phyloP scores from a whole-genome alignment of 2,888 invertebrate genomes.

The Steinernema carpocapsae region DNA sequence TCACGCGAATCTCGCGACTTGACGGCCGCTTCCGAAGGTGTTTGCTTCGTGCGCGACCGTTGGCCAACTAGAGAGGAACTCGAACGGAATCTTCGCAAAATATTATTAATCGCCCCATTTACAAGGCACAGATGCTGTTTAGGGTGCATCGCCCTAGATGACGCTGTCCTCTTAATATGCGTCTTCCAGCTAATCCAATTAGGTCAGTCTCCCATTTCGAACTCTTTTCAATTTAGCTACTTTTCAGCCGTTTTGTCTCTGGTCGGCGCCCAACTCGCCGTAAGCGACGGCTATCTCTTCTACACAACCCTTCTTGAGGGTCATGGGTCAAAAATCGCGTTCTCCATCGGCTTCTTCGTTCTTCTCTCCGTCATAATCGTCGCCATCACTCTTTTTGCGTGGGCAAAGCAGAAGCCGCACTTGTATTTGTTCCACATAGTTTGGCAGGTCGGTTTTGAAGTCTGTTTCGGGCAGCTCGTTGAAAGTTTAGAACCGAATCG shows the following conservation, averaged over 20 bases:
- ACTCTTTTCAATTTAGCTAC: no score
- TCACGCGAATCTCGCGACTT: slow-evolving; percentile 21
- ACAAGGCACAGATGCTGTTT: slow-evolving; percentile 29
- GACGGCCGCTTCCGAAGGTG: neutral
- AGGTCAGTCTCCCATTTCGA: neutral
- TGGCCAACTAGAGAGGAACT: slow-evolving; percentile 12
- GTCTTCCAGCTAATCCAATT: slow-evolving; percentile 18
- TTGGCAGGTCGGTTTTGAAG: slow-evolving; percentile 24
- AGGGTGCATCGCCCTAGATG: slow-evolving; percentile 31
- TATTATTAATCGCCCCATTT: slow-evolving; percentile 22
- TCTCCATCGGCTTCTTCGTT: neutral
- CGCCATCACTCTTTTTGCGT: slow-evolving; percentile 17
- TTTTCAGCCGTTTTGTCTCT: slow-evolving; percentile 1
- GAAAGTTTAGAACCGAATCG: no score
- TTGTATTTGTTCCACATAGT: slow-evolving; percentile 13
- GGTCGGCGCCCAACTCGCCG: neutral
- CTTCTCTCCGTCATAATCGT: neutral
- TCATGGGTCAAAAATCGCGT: neutral
- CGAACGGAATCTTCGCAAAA: slow-evolving; percentile 31
- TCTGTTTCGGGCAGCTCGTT: no score
- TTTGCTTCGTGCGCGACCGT: neutral
- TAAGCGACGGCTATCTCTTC: slow-evolving; percentile 14
- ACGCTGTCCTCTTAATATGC: slow-evolving; percentile 32
- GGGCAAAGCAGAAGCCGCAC: slow-evolving; percentile 20
- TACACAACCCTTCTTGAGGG: slow-evolving; percentile 20